phyloP scores from a whole-genome alignment of 2,113 vertebrate genomes.

The Delphinus delphis region DNA sequence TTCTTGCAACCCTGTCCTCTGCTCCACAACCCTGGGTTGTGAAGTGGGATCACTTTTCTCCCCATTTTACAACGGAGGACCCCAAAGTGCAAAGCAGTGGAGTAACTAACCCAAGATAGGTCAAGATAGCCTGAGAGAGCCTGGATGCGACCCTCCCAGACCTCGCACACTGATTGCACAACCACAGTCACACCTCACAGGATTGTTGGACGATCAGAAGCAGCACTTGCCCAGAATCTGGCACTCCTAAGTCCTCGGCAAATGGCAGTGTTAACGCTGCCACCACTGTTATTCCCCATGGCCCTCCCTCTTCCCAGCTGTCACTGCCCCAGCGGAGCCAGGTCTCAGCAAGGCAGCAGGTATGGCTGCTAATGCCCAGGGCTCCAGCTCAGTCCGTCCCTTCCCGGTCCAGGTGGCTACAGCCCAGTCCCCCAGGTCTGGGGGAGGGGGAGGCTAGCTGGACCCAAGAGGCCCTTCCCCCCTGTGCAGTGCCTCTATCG shows the following conservation, averaged over 20 bases:
- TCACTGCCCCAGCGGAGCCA: not conserved
- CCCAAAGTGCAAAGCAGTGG: not conserved
- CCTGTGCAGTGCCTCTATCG: fast-evolving
- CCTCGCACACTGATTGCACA: not conserved
- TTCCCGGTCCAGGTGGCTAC: not conserved
- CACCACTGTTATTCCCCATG: fast-evolving
- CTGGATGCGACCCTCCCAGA: too few species aligned
- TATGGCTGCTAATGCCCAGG: not conserved
- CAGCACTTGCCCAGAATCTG: not conserved
- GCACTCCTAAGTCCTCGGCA: not conserved
- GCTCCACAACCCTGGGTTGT: not conserved
- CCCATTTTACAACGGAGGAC: not conserved
- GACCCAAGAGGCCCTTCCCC: not conserved
- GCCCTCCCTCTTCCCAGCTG: not conserved
- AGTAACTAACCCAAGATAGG: not conserved
- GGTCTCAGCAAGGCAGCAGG: not conserved
- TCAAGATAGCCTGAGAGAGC: too few species aligned
- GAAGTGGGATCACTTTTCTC: not conserved
- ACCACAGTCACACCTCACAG: not conserved
- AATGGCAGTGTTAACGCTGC: not conserved
- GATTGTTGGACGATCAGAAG: not conserved
- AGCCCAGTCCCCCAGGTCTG: not conserved
- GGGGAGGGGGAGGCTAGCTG: not conserved
- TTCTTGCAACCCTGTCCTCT: not conserved
- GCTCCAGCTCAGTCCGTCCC: not conserved